phyloP scores from a whole-genome alignment of 2,113 vertebrate species.

The Sardina pilchardus region DNA sequence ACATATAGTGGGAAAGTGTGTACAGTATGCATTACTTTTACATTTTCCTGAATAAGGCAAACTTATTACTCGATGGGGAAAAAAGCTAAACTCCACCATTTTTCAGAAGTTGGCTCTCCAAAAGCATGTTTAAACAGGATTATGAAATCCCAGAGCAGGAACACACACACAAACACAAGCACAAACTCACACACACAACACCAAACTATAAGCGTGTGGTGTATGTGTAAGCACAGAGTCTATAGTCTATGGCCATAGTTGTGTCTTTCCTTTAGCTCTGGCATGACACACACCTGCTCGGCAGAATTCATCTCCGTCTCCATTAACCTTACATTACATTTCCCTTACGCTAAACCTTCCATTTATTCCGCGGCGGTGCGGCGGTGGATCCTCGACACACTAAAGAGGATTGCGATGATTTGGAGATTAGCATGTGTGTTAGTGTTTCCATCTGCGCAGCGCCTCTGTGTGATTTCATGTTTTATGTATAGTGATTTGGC shows the following conservation, averaged over 20 bases:
- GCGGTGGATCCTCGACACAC: neutral
- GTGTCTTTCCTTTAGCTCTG: neutral
- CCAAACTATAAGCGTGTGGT: neutral
- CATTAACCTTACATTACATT: neutral
- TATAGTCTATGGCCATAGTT: neutral
- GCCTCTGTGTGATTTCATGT: conserved; percentile 3
- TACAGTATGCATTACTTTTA: neutral
- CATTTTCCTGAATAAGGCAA: neutral
- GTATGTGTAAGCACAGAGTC: no score
- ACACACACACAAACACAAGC: neutral
- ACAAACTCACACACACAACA: neutral
- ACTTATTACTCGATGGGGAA: neutral
- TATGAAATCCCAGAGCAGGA: neutral
- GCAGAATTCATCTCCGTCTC: neutral
- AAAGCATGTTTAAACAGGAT: neutral
- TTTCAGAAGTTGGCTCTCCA: neutral
- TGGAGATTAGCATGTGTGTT: conserved; percentile 2
- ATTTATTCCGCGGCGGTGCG: neutral
- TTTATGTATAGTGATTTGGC: neutral
- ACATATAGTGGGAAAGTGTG: neutral
- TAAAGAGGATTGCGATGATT: conserved; percentile 8
- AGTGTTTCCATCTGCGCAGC: conserved; percentile 4
- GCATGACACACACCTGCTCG: neutral
- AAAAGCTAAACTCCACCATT: neutral
- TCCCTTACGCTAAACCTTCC: neutral